These are phyloP conservation scores for Slavum lentiscoides DNA, from an alignment of 2,888 invertebrate genomes.

Conservation along the genomic window DNA sequence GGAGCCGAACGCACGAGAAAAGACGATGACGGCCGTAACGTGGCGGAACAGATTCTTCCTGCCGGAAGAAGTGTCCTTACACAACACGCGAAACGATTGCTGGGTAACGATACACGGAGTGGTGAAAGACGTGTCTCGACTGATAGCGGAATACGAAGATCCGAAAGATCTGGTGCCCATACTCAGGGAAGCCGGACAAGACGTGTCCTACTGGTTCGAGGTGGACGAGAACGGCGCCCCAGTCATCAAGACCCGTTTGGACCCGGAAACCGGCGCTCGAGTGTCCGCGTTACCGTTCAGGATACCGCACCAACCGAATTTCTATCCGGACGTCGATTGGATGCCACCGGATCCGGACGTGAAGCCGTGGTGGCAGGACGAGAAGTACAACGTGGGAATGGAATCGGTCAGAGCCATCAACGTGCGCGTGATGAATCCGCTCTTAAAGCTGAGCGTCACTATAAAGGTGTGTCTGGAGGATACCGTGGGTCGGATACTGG, in stretches of 20 bases:
- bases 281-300: constrained; percentile 25
- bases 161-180: not conserved
- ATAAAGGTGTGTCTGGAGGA: constrained; percentile 31
- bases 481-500: constrained; percentile 6
- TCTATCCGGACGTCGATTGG: constrained; percentile 27
- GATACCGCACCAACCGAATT: constrained; percentile 8
- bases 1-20: too few species aligned
- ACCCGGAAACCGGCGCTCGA: constrained; percentile 29
- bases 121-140: constrained; percentile 27
- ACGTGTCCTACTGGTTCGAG: constrained; percentile 48
- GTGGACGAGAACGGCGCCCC: not conserved
- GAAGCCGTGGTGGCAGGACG: constrained; percentile 41
- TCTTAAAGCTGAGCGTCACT: constrained; percentile 1
- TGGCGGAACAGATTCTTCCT: constrained; percentile 17
- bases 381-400: constrained; percentile 43
- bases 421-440: constrained; percentile 25
- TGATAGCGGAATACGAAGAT: not conserved
- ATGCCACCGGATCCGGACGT: not conserved
- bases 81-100: not conserved
- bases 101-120: constrained; percentile 11
- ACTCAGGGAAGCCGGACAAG: constrained; percentile 35
- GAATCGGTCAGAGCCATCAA: constrained; percentile 22
- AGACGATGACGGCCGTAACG: not conserved
- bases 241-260: constrained; percentile 13
- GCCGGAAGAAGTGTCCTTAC: constrained; percentile 10